Base-by-base conservation (phyloP, 2,888 invertebrate genomes). In the Cephus runcator region DNA sequence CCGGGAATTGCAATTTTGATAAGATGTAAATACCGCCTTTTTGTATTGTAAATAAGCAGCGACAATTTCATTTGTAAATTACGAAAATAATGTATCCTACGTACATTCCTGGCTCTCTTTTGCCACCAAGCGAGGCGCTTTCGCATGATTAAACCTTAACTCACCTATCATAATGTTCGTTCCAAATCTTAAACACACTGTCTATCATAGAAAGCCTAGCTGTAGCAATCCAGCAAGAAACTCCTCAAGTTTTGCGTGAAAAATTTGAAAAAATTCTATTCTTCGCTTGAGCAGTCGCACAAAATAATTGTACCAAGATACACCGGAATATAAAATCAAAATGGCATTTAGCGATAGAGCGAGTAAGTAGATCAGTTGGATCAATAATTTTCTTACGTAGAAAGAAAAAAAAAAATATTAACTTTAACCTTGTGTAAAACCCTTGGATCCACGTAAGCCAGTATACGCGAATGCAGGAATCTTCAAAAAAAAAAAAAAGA, bases 141-240 rank as follows among this genome's bases (percentile, higher is more conserved):
- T 31, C 31, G 71, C 71, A 71, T 71, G 12, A 33, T 71, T 75
- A 34, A 81, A 77, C 81, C 78, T 77, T 81, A 79, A 81, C 80
- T 82, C 81, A 78, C 77, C 82, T 83, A 82, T 83, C 78, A 82
- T 84, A 85, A 83, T 82, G 83, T 86, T 83, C 83, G 84, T 84
- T 85, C 83, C 81, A 82, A 83, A 85, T 85, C 83, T 87, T 80
- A 84, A 83, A 84, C 81, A 84, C 86, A 86, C 85, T 84, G 83
- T 86, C 85, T 87, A 83, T 85, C 79, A 81, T 86, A 85, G 85
- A 71, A 81, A 81, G 82, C 75, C 81, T 86, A 87, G 85, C 82
- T 83, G 81, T 85, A 86, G 83, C 80, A 78, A 81, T 78, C 79
- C 82, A 81, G 83, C 77, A 71, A 80, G 79, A 73, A 79, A 80